Evolutionary conservation across 2,888 invertebrate species (phyloP).

Genomic region (Geotrupes spiniger): DNA sequence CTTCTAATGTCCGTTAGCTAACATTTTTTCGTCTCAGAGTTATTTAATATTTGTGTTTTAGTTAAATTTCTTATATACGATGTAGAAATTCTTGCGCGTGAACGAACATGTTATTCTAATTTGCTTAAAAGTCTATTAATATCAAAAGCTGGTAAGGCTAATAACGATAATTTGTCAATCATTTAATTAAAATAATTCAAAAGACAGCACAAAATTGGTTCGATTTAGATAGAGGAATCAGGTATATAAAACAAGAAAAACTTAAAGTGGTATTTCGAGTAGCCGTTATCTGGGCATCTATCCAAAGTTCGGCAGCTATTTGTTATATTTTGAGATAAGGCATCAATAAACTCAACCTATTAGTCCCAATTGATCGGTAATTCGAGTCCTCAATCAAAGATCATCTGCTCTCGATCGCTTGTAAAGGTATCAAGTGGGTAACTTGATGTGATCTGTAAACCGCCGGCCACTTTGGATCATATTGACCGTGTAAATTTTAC

Average conservation of each 20-base stretch:
- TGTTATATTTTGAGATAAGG: slow-evolving; percentile 47
- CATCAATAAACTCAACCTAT: slow-evolving; percentile 47
- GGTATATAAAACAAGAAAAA: slow-evolving; percentile 28
- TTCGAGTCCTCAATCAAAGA: slow-evolving; percentile 35
- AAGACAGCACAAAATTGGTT: slow-evolving; percentile 42
- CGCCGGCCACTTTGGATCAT: neutral
- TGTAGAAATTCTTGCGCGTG: slow-evolving; percentile 21
- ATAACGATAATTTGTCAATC: slow-evolving; percentile 45
- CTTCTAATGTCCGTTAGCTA: too few species aligned
- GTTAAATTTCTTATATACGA: too few species aligned
- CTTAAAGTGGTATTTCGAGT: slow-evolving; percentile 47
- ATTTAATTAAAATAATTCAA: slow-evolving; percentile 47
- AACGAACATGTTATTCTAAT: slow-evolving; percentile 41
- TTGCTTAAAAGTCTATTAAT: slow-evolving; percentile 44
- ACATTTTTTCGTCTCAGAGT: too few species aligned
- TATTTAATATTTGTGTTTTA: too few species aligned
- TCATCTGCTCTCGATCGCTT: neutral
- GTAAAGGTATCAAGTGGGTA: too few species aligned
- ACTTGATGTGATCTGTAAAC: neutral
- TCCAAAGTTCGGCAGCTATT: slow-evolving; percentile 44
- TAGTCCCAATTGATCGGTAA: slow-evolving; percentile 48
- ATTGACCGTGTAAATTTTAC: slow-evolving; percentile 11
- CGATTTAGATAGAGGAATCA: slow-evolving; percentile 40
- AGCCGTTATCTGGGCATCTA: slow-evolving; percentile 39
- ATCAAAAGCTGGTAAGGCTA: slow-evolving; percentile 29